Percentiles rank a stretch among this genome's conserved stretches.
Evolutionary conservation across 2,797 vertebrate species (phyloP).

Genomic region (Argyrosomus regius): DNA sequence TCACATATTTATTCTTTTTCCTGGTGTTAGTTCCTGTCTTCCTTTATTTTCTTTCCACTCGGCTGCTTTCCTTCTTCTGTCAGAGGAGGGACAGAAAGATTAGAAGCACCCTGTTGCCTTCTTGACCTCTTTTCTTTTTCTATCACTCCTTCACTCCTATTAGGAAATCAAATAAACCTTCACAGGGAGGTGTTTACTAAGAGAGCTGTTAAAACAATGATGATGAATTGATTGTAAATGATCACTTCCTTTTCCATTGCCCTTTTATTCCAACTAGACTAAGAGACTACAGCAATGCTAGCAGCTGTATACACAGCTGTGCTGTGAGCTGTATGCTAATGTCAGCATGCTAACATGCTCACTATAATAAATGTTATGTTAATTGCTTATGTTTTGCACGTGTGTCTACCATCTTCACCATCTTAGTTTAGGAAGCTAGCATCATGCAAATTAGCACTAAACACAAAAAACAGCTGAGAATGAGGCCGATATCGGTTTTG

Average conservation of each 20-base stretch:
- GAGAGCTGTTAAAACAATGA: constrained; percentile 45
- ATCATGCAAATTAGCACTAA: not conserved
- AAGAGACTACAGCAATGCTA: not conserved
- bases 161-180: constrained; percentile 61
- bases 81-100: constrained; percentile 10
- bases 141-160: constrained; percentile 33
- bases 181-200: constrained; percentile 48
- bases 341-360: not conserved
- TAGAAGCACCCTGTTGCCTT: constrained; percentile 29
- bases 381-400: not conserved
- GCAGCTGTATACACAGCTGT: not conserved
- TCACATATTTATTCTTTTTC: constrained; percentile 35
- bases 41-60: constrained; percentile 20
- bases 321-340: not conserved
- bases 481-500: not conserved
- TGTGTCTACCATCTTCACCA: not conserved
- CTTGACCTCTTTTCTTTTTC: constrained; percentile 31
- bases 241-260: constrained; percentile 15
- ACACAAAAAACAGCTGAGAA: not conserved
- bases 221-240: constrained; percentile 31
- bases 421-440: not conserved
- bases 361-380: not conserved
- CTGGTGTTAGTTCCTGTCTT: constrained; percentile 5
- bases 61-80: not conserved
- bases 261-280: not conserved